Conservation (phyloP, 2,113 vertebrate genomes). For the Onychostoma macrolepis region DNA sequence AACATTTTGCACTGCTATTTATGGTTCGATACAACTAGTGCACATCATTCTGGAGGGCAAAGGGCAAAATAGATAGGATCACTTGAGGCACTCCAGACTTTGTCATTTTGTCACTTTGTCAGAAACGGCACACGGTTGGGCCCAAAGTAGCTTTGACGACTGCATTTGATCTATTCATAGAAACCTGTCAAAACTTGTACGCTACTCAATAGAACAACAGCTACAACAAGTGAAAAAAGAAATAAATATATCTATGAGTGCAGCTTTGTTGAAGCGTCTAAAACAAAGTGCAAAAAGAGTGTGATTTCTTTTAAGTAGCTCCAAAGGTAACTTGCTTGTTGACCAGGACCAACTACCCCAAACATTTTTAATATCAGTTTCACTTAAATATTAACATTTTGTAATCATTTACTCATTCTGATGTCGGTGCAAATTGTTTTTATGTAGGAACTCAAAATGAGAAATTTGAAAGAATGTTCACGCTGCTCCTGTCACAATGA, state of each 20-base stretch:
- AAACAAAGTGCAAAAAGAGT: background rate
- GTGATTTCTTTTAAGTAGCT: background rate
- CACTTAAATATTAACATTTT: background rate
- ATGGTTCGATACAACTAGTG: background rate
- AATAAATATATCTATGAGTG: background rate
- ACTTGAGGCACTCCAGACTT: background rate
- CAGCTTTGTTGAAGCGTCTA: background rate
- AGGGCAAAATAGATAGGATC: background rate
- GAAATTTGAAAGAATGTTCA: background rate
- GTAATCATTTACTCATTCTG: background rate
- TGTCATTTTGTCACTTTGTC: background rate
- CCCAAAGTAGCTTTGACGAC: background rate
- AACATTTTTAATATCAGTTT: background rate
- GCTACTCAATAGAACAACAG: background rate
- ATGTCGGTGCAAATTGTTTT: background rate
- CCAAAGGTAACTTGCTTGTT: background rate
- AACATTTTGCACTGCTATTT: constrained; percentile 5
- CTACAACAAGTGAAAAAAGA: background rate
- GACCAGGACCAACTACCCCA: background rate
- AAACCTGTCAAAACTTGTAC: background rate
- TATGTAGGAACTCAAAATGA: background rate
- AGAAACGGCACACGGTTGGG: too few species aligned
- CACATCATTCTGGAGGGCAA: background rate
- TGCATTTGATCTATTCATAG: background rate
- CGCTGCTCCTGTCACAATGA: background rate